A percentile compares a stretch with the other conserved stretches of the same genome.
Evolutionary conservation across 2,888 invertebrate genomes (phyloP).

Genomic region (Platycnemis pennipes): DNA sequence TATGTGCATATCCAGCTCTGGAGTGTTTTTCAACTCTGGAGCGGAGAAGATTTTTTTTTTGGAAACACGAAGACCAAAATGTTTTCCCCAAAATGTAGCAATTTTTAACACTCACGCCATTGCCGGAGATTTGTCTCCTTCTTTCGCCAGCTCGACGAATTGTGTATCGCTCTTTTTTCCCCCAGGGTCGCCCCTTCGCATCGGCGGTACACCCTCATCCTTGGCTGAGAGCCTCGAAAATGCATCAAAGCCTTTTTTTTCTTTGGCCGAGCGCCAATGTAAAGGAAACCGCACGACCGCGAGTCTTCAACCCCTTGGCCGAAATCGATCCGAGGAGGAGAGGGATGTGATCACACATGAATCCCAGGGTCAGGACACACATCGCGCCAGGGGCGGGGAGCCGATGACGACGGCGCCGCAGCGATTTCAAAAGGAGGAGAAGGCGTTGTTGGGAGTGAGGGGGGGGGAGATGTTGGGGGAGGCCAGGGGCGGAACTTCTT

Average conservation of each 20-base stretch:
- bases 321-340: slow-evolving; percentile 1
- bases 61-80: background rate
- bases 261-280: background rate
- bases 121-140: background rate
- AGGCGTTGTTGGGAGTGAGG: background rate
- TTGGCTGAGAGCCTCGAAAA: background rate
- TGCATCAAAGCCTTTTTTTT: background rate
- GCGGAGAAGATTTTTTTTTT: background rate
- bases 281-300: background rate
- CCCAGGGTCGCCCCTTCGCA: background rate
- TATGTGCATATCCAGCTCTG: too few species aligned
- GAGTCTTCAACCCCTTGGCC: background rate
- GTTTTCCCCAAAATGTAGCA: background rate
- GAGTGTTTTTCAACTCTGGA: too few species aligned
- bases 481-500: too few species aligned
- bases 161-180: background rate
- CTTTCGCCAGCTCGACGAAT: background rate
- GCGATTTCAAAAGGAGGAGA: background rate
- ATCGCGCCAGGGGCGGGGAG: background rate
- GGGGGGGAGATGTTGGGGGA: background rate
- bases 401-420: background rate
- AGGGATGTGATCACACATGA: background rate
- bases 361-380: background rate
- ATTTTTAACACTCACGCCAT: background rate
- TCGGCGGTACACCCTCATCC: background rate